phyloP scores from a whole-genome alignment of 2,888 invertebrate species.

The Pteria penguin region DNA sequence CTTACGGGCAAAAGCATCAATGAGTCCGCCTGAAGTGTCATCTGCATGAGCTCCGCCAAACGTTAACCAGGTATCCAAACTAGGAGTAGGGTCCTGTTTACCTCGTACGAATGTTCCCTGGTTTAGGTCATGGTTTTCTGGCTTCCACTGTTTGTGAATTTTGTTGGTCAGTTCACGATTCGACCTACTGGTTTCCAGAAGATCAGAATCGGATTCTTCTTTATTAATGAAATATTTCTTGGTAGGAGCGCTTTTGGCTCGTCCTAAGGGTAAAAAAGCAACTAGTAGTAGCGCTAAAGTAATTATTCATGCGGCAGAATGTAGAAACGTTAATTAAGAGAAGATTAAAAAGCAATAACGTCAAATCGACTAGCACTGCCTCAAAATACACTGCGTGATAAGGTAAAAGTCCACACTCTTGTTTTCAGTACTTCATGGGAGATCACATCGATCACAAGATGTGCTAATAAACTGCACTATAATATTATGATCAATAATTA shows the following conservation, averaged over 20 bases:
- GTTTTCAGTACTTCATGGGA: too few relatives aligned
- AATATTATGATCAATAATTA: too few relatives aligned
- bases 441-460: too few relatives aligned
- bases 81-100: constrained; percentile 56
- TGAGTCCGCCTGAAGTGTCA: constrained; percentile 58
- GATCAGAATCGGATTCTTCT: constrained; percentile 10
- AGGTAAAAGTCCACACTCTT: too few relatives aligned
- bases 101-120: constrained; percentile 69
- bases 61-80: constrained; percentile 70
- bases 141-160: constrained; percentile 67
- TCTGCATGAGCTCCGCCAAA: constrained; percentile 68
- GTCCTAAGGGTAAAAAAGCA: too few relatives aligned
- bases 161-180: constrained; percentile 59
- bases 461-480: too few relatives aligned
- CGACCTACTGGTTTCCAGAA: constrained; percentile 44
- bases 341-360: too few relatives aligned
- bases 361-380: too few relatives aligned
- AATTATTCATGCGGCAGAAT: too few relatives aligned
- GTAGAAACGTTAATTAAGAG: too few relatives aligned
- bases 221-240: not conserved
- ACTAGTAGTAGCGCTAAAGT: too few relatives aligned
- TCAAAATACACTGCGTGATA: too few relatives aligned
- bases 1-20: constrained; percentile 75
- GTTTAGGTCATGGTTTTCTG: constrained; percentile 66
- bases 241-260: constrained; percentile 19